Evolutionary conservation across 23 tunicate species (phyloP).

Genomic region (Corella eumyota): DNA sequence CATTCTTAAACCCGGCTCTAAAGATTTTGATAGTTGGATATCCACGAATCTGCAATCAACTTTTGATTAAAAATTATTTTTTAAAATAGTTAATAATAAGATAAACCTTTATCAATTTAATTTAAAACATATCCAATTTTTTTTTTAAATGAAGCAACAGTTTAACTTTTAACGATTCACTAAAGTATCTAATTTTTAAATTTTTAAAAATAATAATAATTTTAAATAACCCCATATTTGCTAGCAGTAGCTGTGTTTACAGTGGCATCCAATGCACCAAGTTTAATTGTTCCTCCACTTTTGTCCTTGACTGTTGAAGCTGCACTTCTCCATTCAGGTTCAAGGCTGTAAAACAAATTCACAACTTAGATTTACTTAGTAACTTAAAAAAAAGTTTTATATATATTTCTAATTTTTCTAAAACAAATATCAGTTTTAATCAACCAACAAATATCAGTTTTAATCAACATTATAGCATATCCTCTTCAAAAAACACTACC

Average conservation of each 20-base stretch:
- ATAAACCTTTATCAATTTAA: background rate
- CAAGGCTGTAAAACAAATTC: conserved; percentile 53
- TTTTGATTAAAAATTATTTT: no score
- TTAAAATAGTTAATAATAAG: background rate
- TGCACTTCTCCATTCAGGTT: conserved; percentile 92
- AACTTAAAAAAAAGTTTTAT: background rate
- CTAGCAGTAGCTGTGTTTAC: conserved; percentile 51
- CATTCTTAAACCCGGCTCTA: conserved; percentile 46
- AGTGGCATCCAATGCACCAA: conserved; percentile 98
- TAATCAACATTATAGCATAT: no score
- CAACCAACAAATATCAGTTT: no score
- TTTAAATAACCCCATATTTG: conserved; percentile 67
- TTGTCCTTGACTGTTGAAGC: conserved; percentile 70
- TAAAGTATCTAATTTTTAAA: background rate
- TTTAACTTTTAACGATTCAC: background rate
- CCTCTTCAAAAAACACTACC: no score
- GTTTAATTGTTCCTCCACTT: conserved; percentile 64
- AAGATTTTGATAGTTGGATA: conserved; percentile 98
- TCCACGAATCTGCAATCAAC: conserved; percentile 68
- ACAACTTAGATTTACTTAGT: background rate
- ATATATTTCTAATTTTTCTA: no score
- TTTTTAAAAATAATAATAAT: background rate
- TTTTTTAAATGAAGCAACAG: background rate
- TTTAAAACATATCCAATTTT: no score
- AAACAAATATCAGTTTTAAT: no score